Base-by-base conservation (phyloP, 2,113 vertebrate genomes). In the Aegypius monachus region DNA sequence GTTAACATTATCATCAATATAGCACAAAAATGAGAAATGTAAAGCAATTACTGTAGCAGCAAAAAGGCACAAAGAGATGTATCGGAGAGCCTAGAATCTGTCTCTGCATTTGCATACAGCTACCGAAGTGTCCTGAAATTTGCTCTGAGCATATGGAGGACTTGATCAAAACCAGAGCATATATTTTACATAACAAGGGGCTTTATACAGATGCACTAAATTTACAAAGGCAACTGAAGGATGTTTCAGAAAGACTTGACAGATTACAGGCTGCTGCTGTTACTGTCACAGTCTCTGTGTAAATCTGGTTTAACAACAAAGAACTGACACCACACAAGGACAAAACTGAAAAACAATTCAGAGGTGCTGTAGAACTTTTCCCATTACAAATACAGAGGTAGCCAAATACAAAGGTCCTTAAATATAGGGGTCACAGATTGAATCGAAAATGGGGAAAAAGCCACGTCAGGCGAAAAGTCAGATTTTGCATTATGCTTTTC, bases 171-270 rank as follows among this genome's bases (percentile, higher is more conserved):
- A 90, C 2, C 74, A 85, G 58, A 88, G 55, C 62, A 63, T 71
- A 47, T 45, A 91, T 94, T 96, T 96, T 93, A 94, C 78, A 81
- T 81, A 84, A 84, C n/a, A 90, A 82, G 87, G n/a, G 67, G 36
- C 21, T 93, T 92, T 75, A 70, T 93, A 94, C 81, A 86, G 89
- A 95, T 93, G 90, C 2, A 32, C 31, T 95, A 83, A 91, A 90
- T 90, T 96, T 91, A 88, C 84, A 83, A 96, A 96, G 93, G 84
- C 93, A 95, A 81, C 67, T 95, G 91, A 93, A 97, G 93, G 95
- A 94, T 47, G 0, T 88, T 86, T 96, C 74, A 88, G 93, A 93
- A 84, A 91, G 89, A 80, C 77, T 87, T 93, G 95, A 97, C 93
- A 88, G 93, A 96, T 96, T 96, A 93, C 74, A 92, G 74, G 59